These are phyloP conservation scores for Bombus impatiens DNA, from an alignment of 1,140 invertebrate genomes.

Conservation along the genomic window DNA sequence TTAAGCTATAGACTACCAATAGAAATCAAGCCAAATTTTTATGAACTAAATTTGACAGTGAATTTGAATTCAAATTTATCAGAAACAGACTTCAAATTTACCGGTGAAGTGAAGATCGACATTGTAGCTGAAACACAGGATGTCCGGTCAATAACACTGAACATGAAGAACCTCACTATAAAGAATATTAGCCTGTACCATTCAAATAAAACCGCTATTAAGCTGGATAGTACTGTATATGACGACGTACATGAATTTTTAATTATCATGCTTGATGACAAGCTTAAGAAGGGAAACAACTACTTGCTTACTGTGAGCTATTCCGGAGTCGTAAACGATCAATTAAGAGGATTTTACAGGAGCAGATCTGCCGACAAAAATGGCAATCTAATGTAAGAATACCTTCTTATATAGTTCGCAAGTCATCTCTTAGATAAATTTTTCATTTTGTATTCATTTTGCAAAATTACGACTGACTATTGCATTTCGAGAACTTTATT, in stretches of 20 bases:
- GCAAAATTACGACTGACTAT: not conserved
- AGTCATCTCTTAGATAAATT: not conserved
- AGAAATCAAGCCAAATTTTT: slow-evolving; percentile 79
- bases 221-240: rapidly evolving
- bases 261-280: not conserved
- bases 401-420: not conserved
- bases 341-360: slow-evolving; percentile 62
- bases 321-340: slow-evolving; percentile 46
- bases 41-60: slow-evolving; percentile 47
- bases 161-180: slow-evolving; percentile 35
- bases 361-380: slow-evolving; percentile 54
- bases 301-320: slow-evolving; percentile 45
- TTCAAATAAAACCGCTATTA: not conserved
- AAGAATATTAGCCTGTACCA: rapidly evolving
- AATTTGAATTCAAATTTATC: not conserved
- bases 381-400: slow-evolving; percentile 46
- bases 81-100: slow-evolving; percentile 55
- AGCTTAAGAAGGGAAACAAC: rapidly evolving
- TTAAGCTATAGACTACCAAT: slow-evolving; percentile 83
- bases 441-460: not conserved
- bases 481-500: not conserved
- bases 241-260: not conserved
- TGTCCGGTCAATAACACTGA: slow-evolving; percentile 53
- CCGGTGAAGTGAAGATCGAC: slow-evolving; percentile 40
- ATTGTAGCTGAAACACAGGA: not conserved